phyloP scores from a whole-genome alignment of 2,797 vertebrate species.

The Selene dorsalis region DNA sequence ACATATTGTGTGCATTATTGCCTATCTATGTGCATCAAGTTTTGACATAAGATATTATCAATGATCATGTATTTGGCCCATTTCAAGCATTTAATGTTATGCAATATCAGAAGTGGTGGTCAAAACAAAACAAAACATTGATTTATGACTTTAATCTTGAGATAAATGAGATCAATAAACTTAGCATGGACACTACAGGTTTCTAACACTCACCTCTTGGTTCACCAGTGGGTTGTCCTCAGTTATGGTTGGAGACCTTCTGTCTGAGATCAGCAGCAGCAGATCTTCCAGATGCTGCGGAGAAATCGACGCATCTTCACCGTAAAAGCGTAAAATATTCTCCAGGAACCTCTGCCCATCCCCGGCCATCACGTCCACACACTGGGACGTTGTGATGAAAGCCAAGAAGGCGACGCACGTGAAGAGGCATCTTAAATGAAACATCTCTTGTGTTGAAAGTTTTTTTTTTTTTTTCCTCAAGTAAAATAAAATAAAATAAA shows the following conservation, averaged over 20 bases:
- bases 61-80: background rate
- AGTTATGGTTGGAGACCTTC: conserved; percentile 27
- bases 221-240: conserved; percentile 57
- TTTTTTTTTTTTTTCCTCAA: too few relatives aligned
- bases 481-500: too few relatives aligned
- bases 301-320: conserved; percentile 69
- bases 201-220: conserved; percentile 56
- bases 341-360: conserved; percentile 53
- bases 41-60: background rate
- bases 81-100: background rate
- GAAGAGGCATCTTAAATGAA: background rate
- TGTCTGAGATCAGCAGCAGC: conserved; percentile 67
- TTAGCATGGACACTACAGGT: too few relatives aligned
- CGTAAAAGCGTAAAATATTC: conserved; percentile 73
- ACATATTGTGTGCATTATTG: background rate
- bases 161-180: background rate
- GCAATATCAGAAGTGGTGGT: background rate
- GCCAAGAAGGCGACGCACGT: conserved; percentile 2
- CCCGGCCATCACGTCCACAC: fast-evolving
- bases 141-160: background rate
- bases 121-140: too few relatives aligned
- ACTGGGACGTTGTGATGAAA: background rate
- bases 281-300: conserved; percentile 64
- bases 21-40: background rate
- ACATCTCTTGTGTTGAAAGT: conserved; percentile 38